phyloP scores from a whole-genome alignment of 2,113 vertebrate species.

The Passer domesticus region DNA sequence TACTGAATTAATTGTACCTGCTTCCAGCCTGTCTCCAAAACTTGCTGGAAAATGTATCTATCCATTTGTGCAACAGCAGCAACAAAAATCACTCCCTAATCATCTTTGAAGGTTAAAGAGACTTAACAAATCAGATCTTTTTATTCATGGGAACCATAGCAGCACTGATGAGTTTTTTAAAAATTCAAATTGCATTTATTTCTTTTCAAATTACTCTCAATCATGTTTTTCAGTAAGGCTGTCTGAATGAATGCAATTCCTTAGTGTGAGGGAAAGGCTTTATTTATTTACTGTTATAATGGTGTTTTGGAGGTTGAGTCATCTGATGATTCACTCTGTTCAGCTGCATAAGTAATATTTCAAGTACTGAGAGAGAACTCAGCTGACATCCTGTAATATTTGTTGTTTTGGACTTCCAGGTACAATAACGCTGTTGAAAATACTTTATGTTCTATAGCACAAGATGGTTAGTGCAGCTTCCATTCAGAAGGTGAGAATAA shows the following conservation, averaged over 20 bases:
- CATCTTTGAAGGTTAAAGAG: constrained; percentile 51
- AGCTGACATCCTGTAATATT: background rate
- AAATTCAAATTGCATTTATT: constrained; percentile 49
- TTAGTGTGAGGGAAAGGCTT: constrained; percentile 11
- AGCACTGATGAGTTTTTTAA: constrained; percentile 21
- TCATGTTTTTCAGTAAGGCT: constrained; percentile 39
- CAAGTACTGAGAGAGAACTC: background rate
- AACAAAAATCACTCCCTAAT: constrained; percentile 48
- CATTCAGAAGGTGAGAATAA: background rate
- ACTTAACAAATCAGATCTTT: constrained; percentile 43
- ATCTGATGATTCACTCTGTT: constrained; percentile 54
- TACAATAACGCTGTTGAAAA: background rate
- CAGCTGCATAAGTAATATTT: constrained; percentile 32
- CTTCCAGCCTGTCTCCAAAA: constrained; percentile 29
- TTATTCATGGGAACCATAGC: constrained; percentile 47
- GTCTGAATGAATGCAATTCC: background rate
- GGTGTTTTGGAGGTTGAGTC: constrained; percentile 51
- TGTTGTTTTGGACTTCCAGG: background rate
- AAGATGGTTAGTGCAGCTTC: background rate
- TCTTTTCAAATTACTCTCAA: constrained; percentile 53
- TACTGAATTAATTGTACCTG: constrained; percentile 61
- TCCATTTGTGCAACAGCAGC: constrained; percentile 28
- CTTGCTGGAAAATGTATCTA: constrained; percentile 31
- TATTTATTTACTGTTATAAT: constrained; percentile 45
- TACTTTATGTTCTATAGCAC: background rate